Conservation (phyloP, 1,140 invertebrate species). For the Tyrophagus putrescentiae region DNA sequence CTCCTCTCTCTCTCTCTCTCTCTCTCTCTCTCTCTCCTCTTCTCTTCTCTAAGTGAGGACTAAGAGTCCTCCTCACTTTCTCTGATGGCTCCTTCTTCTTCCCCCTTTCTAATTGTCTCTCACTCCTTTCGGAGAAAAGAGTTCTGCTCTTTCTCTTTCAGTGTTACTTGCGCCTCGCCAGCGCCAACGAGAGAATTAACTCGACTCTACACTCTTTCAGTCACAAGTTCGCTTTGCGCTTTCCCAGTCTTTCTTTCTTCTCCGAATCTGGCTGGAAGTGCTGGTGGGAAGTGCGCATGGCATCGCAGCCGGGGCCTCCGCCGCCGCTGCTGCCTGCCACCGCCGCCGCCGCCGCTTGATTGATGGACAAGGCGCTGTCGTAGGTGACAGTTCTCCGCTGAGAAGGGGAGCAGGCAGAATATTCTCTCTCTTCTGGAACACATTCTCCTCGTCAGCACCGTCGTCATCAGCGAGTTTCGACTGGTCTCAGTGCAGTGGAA, state of each 20-base stretch:
- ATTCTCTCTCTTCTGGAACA: too few species aligned
- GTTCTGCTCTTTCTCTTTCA: too few species aligned
- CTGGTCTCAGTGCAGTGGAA: not conserved
- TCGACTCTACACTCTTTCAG: too few species aligned
- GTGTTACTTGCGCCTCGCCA: too few species aligned
- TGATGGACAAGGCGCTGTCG: conserved; percentile 1
- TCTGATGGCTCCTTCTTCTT: not conserved
- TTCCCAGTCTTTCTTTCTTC: too few species aligned
- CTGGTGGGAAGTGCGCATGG: not conserved
- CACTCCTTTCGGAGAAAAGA: too few species aligned
- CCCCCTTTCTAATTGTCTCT: conserved; percentile 1
- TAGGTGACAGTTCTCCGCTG: not conserved
- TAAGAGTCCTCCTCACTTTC: not conserved
- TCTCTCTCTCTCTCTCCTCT: not conserved
- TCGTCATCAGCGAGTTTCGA: not conserved
- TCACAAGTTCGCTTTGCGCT: too few species aligned
- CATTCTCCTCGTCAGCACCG: not conserved
- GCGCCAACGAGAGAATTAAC: not conserved
- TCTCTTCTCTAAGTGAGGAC: too few species aligned
- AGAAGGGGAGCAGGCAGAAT: too few species aligned
- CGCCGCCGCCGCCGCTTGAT: not conserved
- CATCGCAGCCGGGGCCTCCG: not conserved
- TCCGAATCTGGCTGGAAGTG: too few species aligned
- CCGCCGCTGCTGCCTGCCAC: not conserved
- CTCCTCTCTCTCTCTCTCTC: not conserved